Evolutionary conservation across 2,797 vertebrate species (phyloP).

Genomic region (Hoplostethus atlanticus): DNA sequence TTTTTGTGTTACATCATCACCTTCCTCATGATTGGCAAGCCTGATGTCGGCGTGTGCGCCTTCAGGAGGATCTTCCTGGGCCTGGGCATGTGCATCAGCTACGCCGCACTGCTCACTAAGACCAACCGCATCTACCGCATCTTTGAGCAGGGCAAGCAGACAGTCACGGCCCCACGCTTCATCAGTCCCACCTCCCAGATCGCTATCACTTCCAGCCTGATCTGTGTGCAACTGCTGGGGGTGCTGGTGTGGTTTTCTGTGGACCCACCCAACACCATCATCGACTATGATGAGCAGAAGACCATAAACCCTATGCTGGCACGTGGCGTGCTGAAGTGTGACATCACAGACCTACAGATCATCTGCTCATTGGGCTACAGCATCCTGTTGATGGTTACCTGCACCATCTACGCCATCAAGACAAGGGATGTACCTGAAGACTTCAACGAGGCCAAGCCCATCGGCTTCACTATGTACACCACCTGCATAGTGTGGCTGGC

Average conservation of each 20-base stretch:
- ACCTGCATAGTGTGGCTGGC: constrained; percentile 99
- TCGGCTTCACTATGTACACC: constrained; percentile 99
- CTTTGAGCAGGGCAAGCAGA: constrained; percentile 98
- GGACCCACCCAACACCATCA: constrained; percentile 95
- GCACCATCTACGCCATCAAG: constrained; percentile 99
- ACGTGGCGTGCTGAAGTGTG: constrained; percentile 96
- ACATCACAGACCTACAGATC: constrained; percentile 99
- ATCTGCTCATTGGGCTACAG: constrained; percentile 99
- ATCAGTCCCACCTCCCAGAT: constrained; percentile 98
- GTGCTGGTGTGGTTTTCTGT: constrained; percentile 98
- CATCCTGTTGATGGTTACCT: constrained; percentile 99
- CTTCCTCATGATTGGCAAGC: constrained; percentile 98
- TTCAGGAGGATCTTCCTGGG: constrained; percentile 97
- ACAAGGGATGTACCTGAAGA: constrained; percentile 99
- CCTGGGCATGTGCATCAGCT: constrained; percentile 99
- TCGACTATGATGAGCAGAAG: constrained; percentile 98
- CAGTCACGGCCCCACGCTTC: constrained; percentile 94
- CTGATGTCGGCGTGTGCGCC: constrained; percentile 93
- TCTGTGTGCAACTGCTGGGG: constrained; percentile 95
- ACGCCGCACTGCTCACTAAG: constrained; percentile 96
- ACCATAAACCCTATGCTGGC: constrained; percentile 93
- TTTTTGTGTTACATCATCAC: constrained; percentile 99
- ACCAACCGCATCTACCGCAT: constrained; percentile 99
- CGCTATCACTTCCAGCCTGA: constrained; percentile 95
- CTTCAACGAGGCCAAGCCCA: constrained; percentile 99